Percentiles rank a stretch among this genome's conserved stretches.
Conservation (phyloP, 2,113 vertebrate species). For the Antechinus flavipes region DNA sequence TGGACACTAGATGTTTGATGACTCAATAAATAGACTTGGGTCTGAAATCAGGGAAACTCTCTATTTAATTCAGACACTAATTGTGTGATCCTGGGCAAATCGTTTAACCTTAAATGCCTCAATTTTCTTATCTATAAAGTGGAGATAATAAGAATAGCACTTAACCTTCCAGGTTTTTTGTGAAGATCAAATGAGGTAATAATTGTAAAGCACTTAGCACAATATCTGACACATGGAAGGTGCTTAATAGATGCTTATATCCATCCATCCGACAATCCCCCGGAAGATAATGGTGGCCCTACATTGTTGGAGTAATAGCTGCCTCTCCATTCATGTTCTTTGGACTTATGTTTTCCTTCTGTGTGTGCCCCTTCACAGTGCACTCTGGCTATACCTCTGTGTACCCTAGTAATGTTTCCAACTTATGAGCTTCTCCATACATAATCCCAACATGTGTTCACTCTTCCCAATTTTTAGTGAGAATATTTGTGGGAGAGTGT, state of each 20-base stretch:
- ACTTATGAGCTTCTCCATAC: background rate
- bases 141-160: background rate
- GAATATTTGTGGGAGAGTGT: background rate
- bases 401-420: background rate
- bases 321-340: background rate
- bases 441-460: background rate
- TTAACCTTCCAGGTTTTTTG: background rate
- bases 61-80: too few species aligned
- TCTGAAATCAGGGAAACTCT: background rate
- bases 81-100: too few species aligned
- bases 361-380: too few species aligned
- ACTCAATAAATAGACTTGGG: background rate
- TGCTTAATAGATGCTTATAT: background rate
- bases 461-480: background rate
- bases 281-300: background rate
- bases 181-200: background rate
- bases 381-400: background rate
- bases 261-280: background rate
- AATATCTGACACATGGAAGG: background rate
- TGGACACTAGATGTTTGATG: background rate
- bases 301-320: background rate
- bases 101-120: background rate
- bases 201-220: background rate
- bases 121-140: background rate
- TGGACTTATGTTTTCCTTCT: background rate